phyloP scores from a whole-genome alignment of 2,888 invertebrate species.

The Timandra comae region DNA sequence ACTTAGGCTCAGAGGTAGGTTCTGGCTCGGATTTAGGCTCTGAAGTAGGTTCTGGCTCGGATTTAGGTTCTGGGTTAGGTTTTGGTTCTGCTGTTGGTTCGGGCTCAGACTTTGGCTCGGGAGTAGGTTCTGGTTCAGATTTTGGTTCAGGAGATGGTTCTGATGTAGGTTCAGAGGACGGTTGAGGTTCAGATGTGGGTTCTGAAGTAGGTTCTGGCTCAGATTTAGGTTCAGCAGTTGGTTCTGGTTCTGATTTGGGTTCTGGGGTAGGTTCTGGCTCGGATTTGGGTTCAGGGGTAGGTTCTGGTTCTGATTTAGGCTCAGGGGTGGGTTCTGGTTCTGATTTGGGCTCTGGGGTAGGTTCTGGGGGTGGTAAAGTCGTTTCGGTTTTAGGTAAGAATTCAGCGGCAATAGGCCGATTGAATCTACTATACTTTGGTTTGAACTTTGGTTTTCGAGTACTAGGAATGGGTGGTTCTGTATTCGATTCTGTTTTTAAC shows the following conservation, averaged over 20 bases:
- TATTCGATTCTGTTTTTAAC: too few species aligned
- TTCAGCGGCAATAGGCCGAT: slow-evolving; percentile 25
- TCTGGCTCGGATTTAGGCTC: slow-evolving; percentile 30
- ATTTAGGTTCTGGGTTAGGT: slow-evolving; percentile 33
- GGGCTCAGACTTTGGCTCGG: slow-evolving; percentile 37
- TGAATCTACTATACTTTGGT: slow-evolving; percentile 44
- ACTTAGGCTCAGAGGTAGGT: slow-evolving; percentile 15
- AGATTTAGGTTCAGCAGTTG: slow-evolving; percentile 31
- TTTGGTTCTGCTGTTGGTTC: slow-evolving; percentile 35
- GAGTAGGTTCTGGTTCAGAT: slow-evolving; percentile 33
- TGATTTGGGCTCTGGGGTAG: neutral
- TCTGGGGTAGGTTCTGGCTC: slow-evolving; percentile 38
- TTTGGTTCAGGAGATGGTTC: slow-evolving; percentile 32
- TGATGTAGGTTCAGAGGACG: slow-evolving; percentile 24
- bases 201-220: slow-evolving; percentile 19
- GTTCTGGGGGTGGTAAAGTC: neutral
- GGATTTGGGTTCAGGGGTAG: slow-evolving; percentile 25
- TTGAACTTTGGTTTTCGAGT: slow-evolving; percentile 35
- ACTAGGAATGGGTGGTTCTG: slow-evolving; percentile 39
- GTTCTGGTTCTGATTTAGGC: slow-evolving; percentile 32
- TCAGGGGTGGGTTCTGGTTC: slow-evolving; percentile 22
- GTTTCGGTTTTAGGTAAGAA: neutral
- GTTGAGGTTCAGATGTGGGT: slow-evolving; percentile 23
- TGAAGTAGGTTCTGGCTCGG: slow-evolving; percentile 43
- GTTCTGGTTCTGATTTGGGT: slow-evolving; percentile 44